phyloP scores from a whole-genome alignment of 1,140 invertebrate species.

The Cheumatopsyche charites region DNA sequence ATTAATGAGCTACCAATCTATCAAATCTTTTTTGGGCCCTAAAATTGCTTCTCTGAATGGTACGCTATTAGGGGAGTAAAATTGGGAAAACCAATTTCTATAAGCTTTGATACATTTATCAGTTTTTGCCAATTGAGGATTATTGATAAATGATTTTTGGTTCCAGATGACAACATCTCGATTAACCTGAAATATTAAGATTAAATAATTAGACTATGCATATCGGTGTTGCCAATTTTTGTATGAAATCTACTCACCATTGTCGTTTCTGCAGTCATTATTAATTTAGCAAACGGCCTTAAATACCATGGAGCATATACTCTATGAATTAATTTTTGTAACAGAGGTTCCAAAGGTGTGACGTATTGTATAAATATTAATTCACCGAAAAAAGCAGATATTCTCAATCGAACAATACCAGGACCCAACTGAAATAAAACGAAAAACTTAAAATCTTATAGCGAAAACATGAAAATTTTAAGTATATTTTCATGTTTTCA shows the following conservation, averaged over 20 bases:
- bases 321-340: conserved; percentile 79
- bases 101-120: conserved; percentile 75
- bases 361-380: conserved; percentile 79
- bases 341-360: conserved; percentile 78
- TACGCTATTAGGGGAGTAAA: conserved; percentile 81
- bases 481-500: not conserved
- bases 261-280: conserved; percentile 73
- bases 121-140: conserved; percentile 76
- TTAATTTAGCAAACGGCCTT: conserved; percentile 69
- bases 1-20: conserved; percentile 38
- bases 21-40: conserved; percentile 32
- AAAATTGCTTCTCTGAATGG: conserved; percentile 58
- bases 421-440: conserved; percentile 73
- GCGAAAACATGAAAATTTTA: not conserved
- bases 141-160: conserved; percentile 76
- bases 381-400: conserved; percentile 68
- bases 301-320: conserved; percentile 70
- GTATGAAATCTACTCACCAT: conserved; percentile 66
- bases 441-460: no score
- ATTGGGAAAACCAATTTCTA: conserved; percentile 85
- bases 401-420: conserved; percentile 73
- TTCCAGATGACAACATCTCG: conserved; percentile 90
- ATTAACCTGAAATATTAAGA: conserved; percentile 69
- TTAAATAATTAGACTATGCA: no score
- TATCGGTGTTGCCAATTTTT: not conserved